Base-by-base conservation (phyloP, 2,888 invertebrate species). In the Hanleya hanleyi region DNA sequence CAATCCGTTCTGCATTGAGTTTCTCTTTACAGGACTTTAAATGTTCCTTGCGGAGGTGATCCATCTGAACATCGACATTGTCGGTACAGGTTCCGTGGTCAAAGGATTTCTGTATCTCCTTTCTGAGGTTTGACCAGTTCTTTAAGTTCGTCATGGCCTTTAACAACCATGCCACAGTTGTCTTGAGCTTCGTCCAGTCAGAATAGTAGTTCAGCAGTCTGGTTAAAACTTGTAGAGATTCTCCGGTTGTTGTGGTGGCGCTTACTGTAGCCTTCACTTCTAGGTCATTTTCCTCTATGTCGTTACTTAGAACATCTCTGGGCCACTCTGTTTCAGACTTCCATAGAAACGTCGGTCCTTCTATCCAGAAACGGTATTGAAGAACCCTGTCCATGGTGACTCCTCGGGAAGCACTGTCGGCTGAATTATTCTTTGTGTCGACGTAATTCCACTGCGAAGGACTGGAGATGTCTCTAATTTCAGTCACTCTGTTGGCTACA, bases 401-500 rank as follows among this genome's bases (percentile, higher is more conserved):
- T 9, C 76, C 71, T 67, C 76, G 67, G 37, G 67, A 74, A 37
- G 65, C 65, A 26, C 37, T 22, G 35, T 72, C 73, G 2, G 69
- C 77, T 50, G 70, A 18, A 38, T 72, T 72, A 7, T 50, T 51
- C n/a, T 71, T 61, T 0, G 69, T 33, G 33, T 70, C 18, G 18
- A 49, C 50, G 22, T 49, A 72, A 1, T 22, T 22, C 75, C 72
- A 71, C 36, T 75, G 69, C 1, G 32, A 6, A n/a, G 49, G 5
- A 7, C 47, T 37, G 38, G 71, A 57, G 9, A 51, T 69, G 18
- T 76, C 74, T 62, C 69, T 68, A 26, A 76, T 76, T 0, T 71
- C 32, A 0, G 65, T 26, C 33, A 78, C 57, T 36, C 74, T 49
- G 38, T 76, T 79, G 15, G 75, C 77, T 0, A 77, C 72, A 37